Percentiles rank a stretch among this genome's conserved stretches.
phyloP scores from a whole-genome alignment of 2,888 invertebrate genomes.

The Synanthedon andrenaeformis region DNA sequence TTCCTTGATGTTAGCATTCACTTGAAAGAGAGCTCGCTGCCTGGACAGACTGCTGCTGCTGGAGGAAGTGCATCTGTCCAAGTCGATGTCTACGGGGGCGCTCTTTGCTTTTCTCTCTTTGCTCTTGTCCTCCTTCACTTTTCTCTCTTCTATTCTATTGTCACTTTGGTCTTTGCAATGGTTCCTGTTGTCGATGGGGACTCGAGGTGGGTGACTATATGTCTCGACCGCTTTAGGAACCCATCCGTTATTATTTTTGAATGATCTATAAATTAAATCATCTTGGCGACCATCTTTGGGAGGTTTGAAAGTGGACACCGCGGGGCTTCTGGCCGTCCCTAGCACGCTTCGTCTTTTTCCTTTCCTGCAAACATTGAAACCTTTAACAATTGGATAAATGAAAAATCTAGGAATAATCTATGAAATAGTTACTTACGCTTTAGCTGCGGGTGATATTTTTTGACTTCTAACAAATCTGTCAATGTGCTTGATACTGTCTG shows the following conservation, averaged over 20 bases:
- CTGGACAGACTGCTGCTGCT: conserved; percentile 16
- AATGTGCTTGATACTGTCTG: conserved; percentile 47
- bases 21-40: conserved; percentile 23
- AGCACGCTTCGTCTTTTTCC: conserved; percentile 47
- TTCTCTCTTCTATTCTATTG: too few relatives aligned
- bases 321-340: background rate
- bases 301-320: conserved; percentile 11
- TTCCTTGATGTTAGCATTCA: conserved; percentile 28
- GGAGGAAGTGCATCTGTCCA: conserved; percentile 15
- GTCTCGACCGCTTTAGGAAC: too few relatives aligned
- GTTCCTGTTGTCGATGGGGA: too few relatives aligned
- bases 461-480: conserved; percentile 53
- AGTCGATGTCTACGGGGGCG: conserved; percentile 18
- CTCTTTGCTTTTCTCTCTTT: too few relatives aligned
- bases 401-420: too few relatives aligned
- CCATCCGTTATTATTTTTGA: background rate
- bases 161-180: too few relatives aligned
- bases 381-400: too few relatives aligned
- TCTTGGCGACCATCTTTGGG: conserved; percentile 7
- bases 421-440: conserved; percentile 28
- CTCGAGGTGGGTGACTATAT: too few relatives aligned
- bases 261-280: conserved; percentile 18
- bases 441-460: conserved; percentile 25
- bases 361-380: conserved; percentile 23
- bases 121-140: too few relatives aligned